Conservation (phyloP, 1,140 invertebrate genomes). For the Venturia canescens region DNA sequence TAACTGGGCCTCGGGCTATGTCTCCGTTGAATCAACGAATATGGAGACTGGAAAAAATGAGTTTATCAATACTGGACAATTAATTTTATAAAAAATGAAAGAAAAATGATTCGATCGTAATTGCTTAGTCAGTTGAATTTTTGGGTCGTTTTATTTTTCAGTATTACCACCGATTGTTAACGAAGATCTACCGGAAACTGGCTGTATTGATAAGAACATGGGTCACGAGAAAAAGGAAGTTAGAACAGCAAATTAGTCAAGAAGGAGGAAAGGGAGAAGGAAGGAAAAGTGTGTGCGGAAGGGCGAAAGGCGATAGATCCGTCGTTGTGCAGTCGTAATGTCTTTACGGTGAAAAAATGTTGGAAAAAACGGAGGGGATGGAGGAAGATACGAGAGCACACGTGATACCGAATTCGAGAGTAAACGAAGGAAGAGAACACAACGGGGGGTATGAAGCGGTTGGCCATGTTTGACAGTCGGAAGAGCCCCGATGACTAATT, state of each 20-base stretch:
- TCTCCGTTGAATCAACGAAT: no score
- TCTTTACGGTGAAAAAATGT: constrained; percentile 9
- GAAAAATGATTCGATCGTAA: no score
- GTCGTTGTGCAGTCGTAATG: background rate
- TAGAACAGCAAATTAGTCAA: background rate
- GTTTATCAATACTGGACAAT: no score
- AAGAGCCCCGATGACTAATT: constrained; percentile 75
- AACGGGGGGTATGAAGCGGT: constrained; percentile 61
- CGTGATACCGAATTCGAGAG: constrained; percentile 53
- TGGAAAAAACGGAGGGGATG: constrained; percentile 46
- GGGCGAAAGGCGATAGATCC: constrained; percentile 24
- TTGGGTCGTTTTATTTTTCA: background rate
- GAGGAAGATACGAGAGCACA: constrained; percentile 47
- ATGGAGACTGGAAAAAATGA: no score
- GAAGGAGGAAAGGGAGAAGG: background rate
- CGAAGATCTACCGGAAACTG: background rate
- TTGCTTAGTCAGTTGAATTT: no score
- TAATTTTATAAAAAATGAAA: constrained; percentile 30
- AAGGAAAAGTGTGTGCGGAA: background rate
- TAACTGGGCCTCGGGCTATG: no score
- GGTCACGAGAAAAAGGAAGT: background rate
- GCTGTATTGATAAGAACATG: background rate
- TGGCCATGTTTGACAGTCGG: constrained; percentile 72
- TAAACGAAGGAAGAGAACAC: constrained; percentile 61
- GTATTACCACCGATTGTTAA: background rate